These are phyloP conservation scores for Mythimna vitellina DNA, from an alignment of 2,888 invertebrate species.

Conservation along the genomic window DNA sequence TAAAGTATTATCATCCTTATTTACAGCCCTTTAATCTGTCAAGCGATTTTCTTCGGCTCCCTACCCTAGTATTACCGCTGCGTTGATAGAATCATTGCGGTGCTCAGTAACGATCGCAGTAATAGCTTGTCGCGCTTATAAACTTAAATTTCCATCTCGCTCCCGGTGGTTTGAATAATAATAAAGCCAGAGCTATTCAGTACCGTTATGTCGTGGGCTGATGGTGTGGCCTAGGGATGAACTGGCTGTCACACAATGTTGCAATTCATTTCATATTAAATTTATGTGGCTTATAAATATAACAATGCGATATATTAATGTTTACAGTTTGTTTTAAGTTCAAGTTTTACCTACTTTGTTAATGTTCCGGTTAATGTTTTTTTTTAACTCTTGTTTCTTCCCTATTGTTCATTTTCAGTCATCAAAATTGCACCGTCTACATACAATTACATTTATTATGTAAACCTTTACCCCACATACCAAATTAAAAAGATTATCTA, in stretches of 20 bases:
- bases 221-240: conserved; percentile 39
- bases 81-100: conserved; percentile 60
- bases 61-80: conserved; percentile 39
- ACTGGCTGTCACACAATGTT: conserved; percentile 14
- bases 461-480: background rate
- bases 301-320: background rate
- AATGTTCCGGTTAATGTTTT: background rate
- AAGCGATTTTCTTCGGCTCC: conserved; percentile 43
- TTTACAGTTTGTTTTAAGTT: background rate
- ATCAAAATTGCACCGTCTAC: background rate
- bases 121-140: conserved; percentile 60
- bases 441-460: background rate
- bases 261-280: conserved; percentile 9
- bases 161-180: conserved; percentile 57
- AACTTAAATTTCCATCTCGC: conserved; percentile 56
- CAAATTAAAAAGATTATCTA: conserved; percentile 3
- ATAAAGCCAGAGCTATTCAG: conserved; percentile 49
- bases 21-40: conserved; percentile 45
- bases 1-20: conserved; percentile 32
- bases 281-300: conserved; percentile 1
- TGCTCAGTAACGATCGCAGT: conserved; percentile 40
- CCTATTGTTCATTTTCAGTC: background rate
- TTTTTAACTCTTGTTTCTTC: background rate
- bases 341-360: background rate
- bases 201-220: conserved; percentile 53